Conservation (phyloP, 2,113 vertebrate species). For the Aviceda subcristata region DNA sequence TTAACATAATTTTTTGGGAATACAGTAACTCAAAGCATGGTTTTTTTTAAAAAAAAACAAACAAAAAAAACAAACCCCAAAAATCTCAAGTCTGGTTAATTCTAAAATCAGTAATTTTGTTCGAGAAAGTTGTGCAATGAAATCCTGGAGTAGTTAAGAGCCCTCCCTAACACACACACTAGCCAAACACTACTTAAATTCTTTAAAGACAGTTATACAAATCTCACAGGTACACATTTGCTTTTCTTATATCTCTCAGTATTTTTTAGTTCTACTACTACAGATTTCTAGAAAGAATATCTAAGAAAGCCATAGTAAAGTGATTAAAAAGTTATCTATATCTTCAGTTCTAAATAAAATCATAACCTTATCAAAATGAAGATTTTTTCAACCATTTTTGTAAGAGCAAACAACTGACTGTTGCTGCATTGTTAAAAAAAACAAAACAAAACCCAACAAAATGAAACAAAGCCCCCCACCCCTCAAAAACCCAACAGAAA, state of each 20-base stretch:
- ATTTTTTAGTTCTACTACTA: neutral
- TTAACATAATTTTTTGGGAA: fast-evolving
- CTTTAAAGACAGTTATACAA: neutral
- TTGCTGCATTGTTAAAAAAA: neutral
- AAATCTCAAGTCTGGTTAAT: neutral
- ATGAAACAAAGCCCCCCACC: fast-evolving
- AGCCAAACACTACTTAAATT: neutral
- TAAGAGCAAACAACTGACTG: neutral
- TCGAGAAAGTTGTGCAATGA: neutral
- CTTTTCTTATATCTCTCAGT: fast-evolving
- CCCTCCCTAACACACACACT: neutral
- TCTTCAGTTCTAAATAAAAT: neutral
- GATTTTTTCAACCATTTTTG: neutral
- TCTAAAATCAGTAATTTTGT: neutral
- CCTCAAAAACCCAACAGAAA: neutral
- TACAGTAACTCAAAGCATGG: neutral
- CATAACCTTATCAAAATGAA: neutral
- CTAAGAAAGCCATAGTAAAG: neutral
- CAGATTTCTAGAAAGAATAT: neutral
- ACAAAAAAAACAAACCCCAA: no score
- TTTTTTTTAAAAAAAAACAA: neutral
- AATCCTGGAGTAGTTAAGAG: neutral
- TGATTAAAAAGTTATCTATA: neutral
- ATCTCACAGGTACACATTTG: neutral
- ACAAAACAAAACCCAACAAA: neutral